Percentiles rank a stretch among this genome's conserved stretches.
Conservation (phyloP, 2,888 invertebrate genomes). For the Anoplius nigerrimus region DNA sequence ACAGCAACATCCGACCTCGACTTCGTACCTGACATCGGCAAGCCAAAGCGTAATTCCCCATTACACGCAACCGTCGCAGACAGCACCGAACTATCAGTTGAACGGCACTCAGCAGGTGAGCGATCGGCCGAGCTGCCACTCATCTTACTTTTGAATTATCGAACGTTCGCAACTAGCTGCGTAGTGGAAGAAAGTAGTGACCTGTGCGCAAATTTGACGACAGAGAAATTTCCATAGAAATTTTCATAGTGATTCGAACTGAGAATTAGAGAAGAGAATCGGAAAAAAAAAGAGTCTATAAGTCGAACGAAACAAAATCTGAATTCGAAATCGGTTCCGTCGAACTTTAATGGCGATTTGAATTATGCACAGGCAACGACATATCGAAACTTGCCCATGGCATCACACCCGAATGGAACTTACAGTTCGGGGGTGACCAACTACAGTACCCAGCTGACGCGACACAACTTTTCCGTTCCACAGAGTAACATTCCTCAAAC, state of each 20-base stretch:
- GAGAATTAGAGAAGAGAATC: too few relatives aligned
- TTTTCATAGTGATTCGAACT: too few relatives aligned
- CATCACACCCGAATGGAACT: slow-evolving; percentile 69
- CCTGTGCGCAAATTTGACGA: too few relatives aligned
- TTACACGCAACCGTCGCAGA: slow-evolving; percentile 67
- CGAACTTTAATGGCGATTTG: too few relatives aligned
- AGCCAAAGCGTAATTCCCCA: slow-evolving; percentile 70
- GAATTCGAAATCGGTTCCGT: too few relatives aligned
- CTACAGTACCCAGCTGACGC: slow-evolving; percentile 64
- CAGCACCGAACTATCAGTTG: slow-evolving; percentile 67
- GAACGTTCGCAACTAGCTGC: too few relatives aligned
- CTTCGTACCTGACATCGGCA: slow-evolving; percentile 68
- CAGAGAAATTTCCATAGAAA: too few relatives aligned
- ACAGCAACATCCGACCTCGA: slow-evolving; percentile 65
- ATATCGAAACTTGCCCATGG: slow-evolving; percentile 68
- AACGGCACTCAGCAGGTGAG: slow-evolving; percentile 71
- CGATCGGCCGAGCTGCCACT: slow-evolving; percentile 7
- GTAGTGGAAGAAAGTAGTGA: too few relatives aligned
- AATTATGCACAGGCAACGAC: slow-evolving; percentile 61
- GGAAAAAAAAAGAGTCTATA: too few relatives aligned
- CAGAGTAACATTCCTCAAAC: slow-evolving; percentile 65
- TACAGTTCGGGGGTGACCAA: slow-evolving; percentile 67
- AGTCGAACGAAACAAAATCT: too few relatives aligned
- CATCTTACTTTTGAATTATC: slow-evolving; percentile 1
- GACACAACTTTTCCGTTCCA: slow-evolving; percentile 68